Percentiles rank a stretch among this genome's conserved stretches.
Conservation (phyloP, 2,113 vertebrate genomes). For the Hassar affinis region DNA sequence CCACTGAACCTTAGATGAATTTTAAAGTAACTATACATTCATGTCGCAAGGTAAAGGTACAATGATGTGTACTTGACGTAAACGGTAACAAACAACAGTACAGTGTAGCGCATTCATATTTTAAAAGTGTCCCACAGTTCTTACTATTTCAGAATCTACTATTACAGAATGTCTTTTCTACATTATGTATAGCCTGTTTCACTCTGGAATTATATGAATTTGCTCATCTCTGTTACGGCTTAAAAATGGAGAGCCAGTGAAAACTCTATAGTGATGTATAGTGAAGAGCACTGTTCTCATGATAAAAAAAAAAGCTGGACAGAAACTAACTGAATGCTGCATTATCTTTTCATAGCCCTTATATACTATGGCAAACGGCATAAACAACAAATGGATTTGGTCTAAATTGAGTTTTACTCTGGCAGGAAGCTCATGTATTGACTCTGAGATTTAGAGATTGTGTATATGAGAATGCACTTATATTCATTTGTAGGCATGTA, state of each 20-base stretch:
- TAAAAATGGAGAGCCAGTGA: background rate
- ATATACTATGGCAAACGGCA: conserved; percentile 18
- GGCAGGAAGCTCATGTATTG: background rate
- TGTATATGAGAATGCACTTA: background rate
- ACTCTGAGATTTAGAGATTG: conserved; percentile 12
- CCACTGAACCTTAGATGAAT: background rate
- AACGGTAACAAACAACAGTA: background rate
- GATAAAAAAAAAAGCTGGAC: no score
- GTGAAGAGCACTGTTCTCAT: background rate
- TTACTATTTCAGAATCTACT: background rate
- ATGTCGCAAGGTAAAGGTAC: background rate
- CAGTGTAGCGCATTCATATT: background rate
- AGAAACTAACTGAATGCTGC: no score
- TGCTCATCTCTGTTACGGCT: background rate
- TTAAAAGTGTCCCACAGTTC: background rate
- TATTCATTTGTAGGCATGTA: background rate
- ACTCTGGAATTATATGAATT: background rate
- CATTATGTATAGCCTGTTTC: background rate
- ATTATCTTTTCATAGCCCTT: conserved; percentile 25
- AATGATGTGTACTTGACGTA: background rate
- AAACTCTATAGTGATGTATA: background rate
- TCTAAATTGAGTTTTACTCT: background rate
- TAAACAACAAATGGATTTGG: conserved; percentile 1
- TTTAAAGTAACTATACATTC: background rate
- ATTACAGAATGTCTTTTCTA: background rate